Base-by-base conservation (phyloP, 2,113 vertebrate species). In the Epinephelus fuscoguttatus region DNA sequence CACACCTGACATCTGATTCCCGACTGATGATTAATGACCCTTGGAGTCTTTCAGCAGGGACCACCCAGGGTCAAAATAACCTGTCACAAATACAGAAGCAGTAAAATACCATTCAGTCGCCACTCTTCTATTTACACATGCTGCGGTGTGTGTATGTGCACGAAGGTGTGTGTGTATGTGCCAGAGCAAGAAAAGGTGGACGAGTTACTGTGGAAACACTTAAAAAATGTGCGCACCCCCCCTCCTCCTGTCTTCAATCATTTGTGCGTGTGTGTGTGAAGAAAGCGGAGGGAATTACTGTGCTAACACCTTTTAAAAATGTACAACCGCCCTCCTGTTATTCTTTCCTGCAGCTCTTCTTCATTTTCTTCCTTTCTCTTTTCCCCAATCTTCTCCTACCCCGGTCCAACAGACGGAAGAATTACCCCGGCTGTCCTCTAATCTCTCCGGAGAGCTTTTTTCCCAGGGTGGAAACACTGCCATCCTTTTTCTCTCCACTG, bases 401-500 rank as follows among this genome's bases (percentile, higher is more conserved):
- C 47, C 42, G 6, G 49, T 84, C 62, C 80, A 85, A 47, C 74
- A 89, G 84, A 89, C 21, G 62, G 83, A 84, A 93, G 78, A 89
- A 87, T 92, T 81, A 78, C 88, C 84, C 78, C 19, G 57, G 59
- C 84, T 83, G 64, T 90, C 84, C 84, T 88, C 75, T 71, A 87
- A 90, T 93, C 80, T 91, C 80, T 76, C 73, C 47, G 15, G 81
- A 79, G 79, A 84, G 83, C 53, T 86, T 87, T 92, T 45, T 93
- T 93, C 85, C 90, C 91, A 90, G 84, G 88, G 76, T 86, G 88
- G 88, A 91, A 93, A 90, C 88, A 92, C 89, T 87, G 82, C 75
- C 81, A 78, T 83, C 92, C 83, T 88, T 92, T 88, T 91, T 90
- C 86, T 79, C 80, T 87, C 56, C 66, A 18, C 75, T 40, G 62